Percentiles rank a stretch among this genome's conserved stretches.
Evolutionary conservation across 2,797 vertebrate genomes (phyloP).

Genomic region (Paguma larvata): DNA sequence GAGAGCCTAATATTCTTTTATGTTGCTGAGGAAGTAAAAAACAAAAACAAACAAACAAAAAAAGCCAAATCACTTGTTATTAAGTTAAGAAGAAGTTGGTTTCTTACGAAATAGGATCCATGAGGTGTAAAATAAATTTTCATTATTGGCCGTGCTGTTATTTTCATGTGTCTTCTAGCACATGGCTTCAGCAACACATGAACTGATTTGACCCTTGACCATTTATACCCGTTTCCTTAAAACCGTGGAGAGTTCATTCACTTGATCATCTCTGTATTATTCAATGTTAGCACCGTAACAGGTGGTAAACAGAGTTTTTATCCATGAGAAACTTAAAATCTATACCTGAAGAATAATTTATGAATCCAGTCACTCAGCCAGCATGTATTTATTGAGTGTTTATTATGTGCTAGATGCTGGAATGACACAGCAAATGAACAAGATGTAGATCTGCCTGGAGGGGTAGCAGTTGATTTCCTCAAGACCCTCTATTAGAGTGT

Average conservation of each 20-base stretch:
- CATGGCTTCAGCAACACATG: neutral
- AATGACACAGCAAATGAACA: constrained; percentile 40
- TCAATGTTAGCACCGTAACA: neutral
- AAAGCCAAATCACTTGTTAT: constrained; percentile 2
- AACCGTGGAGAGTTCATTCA: neutral
- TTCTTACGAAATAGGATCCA: constrained; percentile 40
- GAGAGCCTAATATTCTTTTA: neutral
- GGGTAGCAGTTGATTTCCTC: constrained; percentile 40
- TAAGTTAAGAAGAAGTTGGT: constrained; percentile 2
- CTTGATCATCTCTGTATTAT: neutral
- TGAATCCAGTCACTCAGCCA: neutral
- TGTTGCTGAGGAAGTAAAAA: neutral
- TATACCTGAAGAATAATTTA: constrained; percentile 39
- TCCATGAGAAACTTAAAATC: constrained; percentile 43
- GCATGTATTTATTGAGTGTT: constrained; percentile 56
- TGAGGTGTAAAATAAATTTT: constrained; percentile 27
- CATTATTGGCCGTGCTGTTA: neutral
- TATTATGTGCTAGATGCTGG: constrained; percentile 15
- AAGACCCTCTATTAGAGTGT: constrained; percentile 36
- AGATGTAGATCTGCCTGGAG: constrained; percentile 6
- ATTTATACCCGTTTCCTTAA: neutral
- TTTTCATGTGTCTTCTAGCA: constrained; percentile 33
- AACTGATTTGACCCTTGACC: neutral
- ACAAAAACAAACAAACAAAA: neutral
- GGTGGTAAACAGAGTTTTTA: constrained; percentile 24